phyloP scores from a whole-genome alignment of 2,113 vertebrate species.

The Elephantulus edwardii region DNA sequence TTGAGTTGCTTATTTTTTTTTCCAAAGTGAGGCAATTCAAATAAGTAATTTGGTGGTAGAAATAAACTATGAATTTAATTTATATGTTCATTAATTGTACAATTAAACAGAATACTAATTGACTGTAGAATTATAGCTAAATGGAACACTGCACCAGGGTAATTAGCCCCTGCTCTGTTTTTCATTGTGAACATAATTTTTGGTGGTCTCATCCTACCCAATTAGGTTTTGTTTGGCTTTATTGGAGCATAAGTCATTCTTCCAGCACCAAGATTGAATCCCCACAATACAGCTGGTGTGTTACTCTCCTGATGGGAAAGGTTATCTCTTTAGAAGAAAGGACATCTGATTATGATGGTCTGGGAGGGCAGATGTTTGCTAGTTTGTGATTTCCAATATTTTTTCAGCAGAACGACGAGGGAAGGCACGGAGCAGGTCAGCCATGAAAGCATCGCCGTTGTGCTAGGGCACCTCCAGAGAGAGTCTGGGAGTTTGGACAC shows the following conservation, averaged over 20 bases:
- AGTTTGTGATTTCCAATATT: background rate
- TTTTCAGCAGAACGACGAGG: accelerated
- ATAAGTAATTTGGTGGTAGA: conserved; percentile 75
- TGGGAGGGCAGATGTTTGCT: background rate
- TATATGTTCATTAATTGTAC: conserved; percentile 81
- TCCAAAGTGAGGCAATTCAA: conserved; percentile 73
- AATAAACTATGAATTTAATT: conserved; percentile 79
- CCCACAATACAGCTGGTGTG: background rate
- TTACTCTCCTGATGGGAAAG: background rate
- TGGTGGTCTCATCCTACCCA: conserved; percentile 59
- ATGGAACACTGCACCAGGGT: conserved; percentile 65
- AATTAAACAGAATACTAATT: conserved; percentile 78
- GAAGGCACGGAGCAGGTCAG: accelerated
- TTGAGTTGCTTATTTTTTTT: conserved; percentile 41
- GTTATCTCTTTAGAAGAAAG: conserved; percentile 32
- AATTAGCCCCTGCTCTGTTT: conserved; percentile 72
- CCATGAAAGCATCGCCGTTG: accelerated
- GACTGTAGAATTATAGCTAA: conserved; percentile 74
- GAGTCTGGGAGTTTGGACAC: accelerated
- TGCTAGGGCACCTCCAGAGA: accelerated
- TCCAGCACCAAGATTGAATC: conserved; percentile 34
- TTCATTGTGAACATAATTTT: conserved; percentile 67
- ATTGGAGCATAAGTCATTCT: conserved; percentile 63
- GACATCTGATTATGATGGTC: background rate
- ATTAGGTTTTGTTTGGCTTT: conserved; percentile 73